Conservation (phyloP, 64 coral and sea anemone genomes). For the Montipora sp. region DNA sequence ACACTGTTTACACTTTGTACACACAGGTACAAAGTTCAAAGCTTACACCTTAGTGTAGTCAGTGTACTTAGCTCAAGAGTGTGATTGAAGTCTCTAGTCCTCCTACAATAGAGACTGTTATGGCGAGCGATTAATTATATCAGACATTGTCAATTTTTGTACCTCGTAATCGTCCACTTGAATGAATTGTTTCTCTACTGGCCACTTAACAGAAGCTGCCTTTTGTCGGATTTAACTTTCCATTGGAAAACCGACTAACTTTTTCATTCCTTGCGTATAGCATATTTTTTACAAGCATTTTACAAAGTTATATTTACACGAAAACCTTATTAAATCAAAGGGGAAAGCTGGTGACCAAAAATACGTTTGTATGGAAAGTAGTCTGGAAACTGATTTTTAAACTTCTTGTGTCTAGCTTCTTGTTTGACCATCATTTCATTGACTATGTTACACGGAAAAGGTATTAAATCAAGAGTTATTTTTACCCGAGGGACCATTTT, state of each 20-base stretch:
- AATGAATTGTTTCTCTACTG: background rate
- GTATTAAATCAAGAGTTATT: too few species aligned
- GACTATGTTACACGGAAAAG: too few species aligned
- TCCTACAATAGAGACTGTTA: background rate
- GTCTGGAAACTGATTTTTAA: too few species aligned
- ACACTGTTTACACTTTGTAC: background rate
- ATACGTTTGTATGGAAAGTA: too few species aligned
- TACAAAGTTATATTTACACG: too few species aligned
- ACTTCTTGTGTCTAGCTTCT: too few species aligned
- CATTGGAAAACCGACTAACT: background rate
- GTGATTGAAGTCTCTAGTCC: background rate
- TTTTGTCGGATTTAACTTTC: background rate
- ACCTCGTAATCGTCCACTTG: background rate
- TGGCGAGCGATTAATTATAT: background rate
- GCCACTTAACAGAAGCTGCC: background rate
- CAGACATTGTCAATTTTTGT: background rate
- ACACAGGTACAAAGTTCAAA: background rate
- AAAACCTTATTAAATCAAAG: too few species aligned
- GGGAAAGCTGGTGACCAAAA: too few species aligned
- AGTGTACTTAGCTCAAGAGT: background rate
- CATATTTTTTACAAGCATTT: too few species aligned
- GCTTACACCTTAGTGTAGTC: background rate
- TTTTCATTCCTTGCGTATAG: too few species aligned
- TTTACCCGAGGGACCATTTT: too few species aligned
- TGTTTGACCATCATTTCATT: too few species aligned